These are phyloP conservation scores for Promerops cafer DNA, from an alignment of 2,113 vertebrate genomes.

Conservation along the genomic window DNA sequence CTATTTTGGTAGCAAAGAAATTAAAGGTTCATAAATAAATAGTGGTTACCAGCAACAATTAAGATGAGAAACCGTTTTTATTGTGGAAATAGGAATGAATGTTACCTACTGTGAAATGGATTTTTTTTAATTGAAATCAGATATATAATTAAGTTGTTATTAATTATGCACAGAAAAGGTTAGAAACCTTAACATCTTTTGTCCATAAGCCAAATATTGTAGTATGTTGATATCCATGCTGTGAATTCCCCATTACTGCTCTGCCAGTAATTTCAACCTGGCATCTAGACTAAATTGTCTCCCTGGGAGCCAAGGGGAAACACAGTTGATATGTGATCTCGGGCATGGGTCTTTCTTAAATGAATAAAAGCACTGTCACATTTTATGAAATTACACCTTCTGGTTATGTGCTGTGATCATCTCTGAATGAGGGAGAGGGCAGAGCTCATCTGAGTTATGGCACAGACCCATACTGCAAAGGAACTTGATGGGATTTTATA, in stretches of 20 bases:
- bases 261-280: constrained; percentile 42
- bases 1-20: background rate
- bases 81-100: background rate
- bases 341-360: background rate
- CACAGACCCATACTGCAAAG: background rate
- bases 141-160: constrained; percentile 38
- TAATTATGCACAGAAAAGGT: constrained; percentile 19
- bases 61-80: background rate
- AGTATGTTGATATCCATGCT: background rate
- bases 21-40: background rate
- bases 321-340: background rate
- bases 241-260: constrained; percentile 27
- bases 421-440: background rate
- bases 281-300: constrained; percentile 26
- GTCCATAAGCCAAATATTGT: constrained; percentile 13
- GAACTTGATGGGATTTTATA: background rate
- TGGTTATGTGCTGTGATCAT: background rate
- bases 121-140: constrained; percentile 35
- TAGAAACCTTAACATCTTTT: constrained; percentile 41
- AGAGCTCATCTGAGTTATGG: constrained; percentile 4
- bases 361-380: constrained; percentile 28
- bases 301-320: constrained; percentile 12
- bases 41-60: constrained; percentile 2
- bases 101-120: constrained; percentile 3
- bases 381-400: constrained; percentile 14